These are phyloP conservation scores for Meliscaeva auricollis DNA, from an alignment of 2,888 invertebrate genomes.

Conservation along the genomic window DNA sequence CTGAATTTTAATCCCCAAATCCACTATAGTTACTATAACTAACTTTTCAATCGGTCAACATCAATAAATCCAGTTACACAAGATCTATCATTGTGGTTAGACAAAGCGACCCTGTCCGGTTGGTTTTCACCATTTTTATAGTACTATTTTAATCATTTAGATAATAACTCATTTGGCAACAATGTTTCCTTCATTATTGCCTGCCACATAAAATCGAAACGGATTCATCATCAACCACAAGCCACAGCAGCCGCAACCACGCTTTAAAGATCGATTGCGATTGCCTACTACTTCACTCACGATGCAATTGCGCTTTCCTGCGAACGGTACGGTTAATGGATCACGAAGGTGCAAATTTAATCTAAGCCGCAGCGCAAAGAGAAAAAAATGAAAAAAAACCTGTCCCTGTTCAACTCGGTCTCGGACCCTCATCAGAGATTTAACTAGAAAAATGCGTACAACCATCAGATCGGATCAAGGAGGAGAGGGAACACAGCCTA, in stretches of 20 bases:
- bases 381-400: conserved; percentile 16
- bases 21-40: background rate
- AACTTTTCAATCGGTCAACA: background rate
- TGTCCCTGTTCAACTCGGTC: conserved; percentile 3
- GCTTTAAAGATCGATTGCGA: background rate
- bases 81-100: background rate
- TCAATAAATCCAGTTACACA: background rate
- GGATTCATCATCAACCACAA: conserved; percentile 51
- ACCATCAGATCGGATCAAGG: background rate
- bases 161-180: conserved; percentile 60
- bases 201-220: conserved; percentile 61
- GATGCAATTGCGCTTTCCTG: conserved; percentile 40
- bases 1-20: conserved; percentile 12
- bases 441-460: conserved; percentile 33
- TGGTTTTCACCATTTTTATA: conserved; percentile 18
- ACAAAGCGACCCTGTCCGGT: conserved; percentile 10
- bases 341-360: conserved; percentile 49
- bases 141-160: background rate
- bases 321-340: conserved; percentile 44
- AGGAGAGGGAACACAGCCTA: background rate
- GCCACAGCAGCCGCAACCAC: background rate
- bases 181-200: conserved; percentile 22
- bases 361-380: conserved; percentile 5
- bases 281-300: conserved; percentile 29
- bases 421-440: conserved; percentile 30